Evolutionary conservation across 2,888 invertebrate genomes (phyloP).

Genomic region (Keiferia lycopersicella): DNA sequence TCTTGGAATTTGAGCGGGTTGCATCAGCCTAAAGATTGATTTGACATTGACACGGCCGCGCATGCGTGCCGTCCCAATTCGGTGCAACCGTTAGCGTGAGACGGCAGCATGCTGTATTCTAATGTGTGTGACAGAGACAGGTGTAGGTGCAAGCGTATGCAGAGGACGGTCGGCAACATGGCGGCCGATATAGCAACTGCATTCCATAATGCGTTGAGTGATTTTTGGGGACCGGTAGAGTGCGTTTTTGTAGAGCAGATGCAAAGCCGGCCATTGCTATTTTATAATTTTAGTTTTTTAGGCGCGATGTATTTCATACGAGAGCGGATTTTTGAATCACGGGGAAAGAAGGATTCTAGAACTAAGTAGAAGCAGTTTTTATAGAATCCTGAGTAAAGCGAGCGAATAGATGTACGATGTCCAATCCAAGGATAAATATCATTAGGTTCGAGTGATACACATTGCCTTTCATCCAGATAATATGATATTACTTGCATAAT

Average conservation of each 20-base stretch:
- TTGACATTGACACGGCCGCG: constrained; percentile 78
- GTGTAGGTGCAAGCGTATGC: constrained; percentile 46
- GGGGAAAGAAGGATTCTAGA: too few species aligned
- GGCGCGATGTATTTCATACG: too few species aligned
- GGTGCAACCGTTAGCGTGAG: constrained; percentile 51
- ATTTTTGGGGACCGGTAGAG: constrained; percentile 35
- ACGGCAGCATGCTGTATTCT: constrained; percentile 44
- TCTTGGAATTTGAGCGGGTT: constrained; percentile 46
- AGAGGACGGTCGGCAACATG: constrained; percentile 66
- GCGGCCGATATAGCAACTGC: constrained; percentile 73
- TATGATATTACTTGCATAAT: too few species aligned
- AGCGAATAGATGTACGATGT: too few species aligned
- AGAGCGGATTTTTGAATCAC: too few species aligned
- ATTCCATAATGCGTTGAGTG: constrained; percentile 49
- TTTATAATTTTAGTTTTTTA: background rate
- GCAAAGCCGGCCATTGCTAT: background rate
- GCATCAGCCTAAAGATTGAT: constrained; percentile 80
- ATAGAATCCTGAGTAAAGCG: too few species aligned
- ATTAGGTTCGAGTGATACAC: too few species aligned
- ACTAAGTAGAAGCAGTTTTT: too few species aligned
- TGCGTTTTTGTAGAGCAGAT: background rate
- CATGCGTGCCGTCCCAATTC: constrained; percentile 79
- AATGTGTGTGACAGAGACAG: constrained; percentile 49
- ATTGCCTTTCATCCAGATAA: too few species aligned
- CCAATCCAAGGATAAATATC: too few species aligned